These are phyloP conservation scores for Onthophagus sagittarius DNA, from an alignment of 2,888 invertebrate species.

Conservation along the genomic window DNA sequence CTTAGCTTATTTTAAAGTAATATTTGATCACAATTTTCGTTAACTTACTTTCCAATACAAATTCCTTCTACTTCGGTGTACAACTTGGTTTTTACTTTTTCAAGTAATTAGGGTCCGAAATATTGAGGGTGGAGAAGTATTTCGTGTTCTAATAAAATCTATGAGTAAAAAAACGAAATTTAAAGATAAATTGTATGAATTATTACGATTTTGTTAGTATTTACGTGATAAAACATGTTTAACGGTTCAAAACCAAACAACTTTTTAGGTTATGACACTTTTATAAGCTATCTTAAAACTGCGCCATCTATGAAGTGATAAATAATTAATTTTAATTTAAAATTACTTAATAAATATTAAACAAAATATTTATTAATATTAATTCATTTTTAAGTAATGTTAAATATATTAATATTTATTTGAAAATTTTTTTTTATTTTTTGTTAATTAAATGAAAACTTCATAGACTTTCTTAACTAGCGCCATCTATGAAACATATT, in stretches of 20 bases:
- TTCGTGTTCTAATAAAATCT: conserved; percentile 98
- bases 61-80: conserved; percentile 99
- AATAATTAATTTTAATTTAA: too few relatives aligned
- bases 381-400: too few relatives aligned
- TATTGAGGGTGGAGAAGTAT: conserved; percentile 96
- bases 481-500: too few relatives aligned
- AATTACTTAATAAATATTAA: too few relatives aligned
- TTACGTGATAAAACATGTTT: conserved; percentile 51
- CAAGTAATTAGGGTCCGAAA: conserved; percentile 94
- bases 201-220: conserved; percentile 26
- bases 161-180: conserved; percentile 31
- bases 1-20: too few relatives aligned
- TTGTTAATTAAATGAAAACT: too few relatives aligned
- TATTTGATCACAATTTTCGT: too few relatives aligned
- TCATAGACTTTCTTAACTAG: too few relatives aligned
- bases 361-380: too few relatives aligned
- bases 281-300: background rate
- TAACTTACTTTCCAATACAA: too few relatives aligned
- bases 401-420: too few relatives aligned
- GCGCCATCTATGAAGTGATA: background rate
- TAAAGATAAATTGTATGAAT: background rate
- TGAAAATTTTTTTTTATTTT: too few relatives aligned
- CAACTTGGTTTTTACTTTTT: conserved; percentile 96
- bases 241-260: background rate
- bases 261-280: conserved; percentile 3